These are phyloP conservation scores for Orchestes rusci DNA, from an alignment of 2,888 invertebrate genomes.

Conservation along the genomic window DNA sequence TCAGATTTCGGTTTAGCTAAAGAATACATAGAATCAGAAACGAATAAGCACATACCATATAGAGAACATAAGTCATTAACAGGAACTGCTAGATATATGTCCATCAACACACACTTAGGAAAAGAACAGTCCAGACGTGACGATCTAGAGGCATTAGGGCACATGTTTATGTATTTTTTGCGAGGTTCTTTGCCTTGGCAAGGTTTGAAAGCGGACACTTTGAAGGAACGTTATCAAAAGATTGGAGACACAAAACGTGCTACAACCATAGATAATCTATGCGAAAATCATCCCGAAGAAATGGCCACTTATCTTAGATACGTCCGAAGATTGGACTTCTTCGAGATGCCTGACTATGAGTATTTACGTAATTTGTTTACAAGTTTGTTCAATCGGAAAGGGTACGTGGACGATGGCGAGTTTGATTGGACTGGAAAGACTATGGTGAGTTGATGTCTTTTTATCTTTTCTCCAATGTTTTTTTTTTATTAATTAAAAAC, in stretches of 20 bases:
- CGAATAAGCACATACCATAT: slow-evolving; percentile 99
- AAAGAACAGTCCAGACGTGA: slow-evolving; percentile 99
- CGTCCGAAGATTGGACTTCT: slow-evolving; percentile 95
- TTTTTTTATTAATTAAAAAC: slow-evolving; percentile 43
- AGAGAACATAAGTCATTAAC: slow-evolving; percentile 99
- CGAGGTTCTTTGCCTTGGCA: slow-evolving; percentile 99
- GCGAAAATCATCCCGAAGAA: slow-evolving; percentile 88
- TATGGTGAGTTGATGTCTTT: slow-evolving; percentile 46
- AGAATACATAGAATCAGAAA: slow-evolving; percentile 99
- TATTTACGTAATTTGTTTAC: slow-evolving; percentile 94
- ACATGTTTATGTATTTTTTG: slow-evolving; percentile 99
- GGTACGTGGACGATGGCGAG: slow-evolving; percentile 83
- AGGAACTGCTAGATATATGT: slow-evolving; percentile 97
- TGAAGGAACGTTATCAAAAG: slow-evolving; percentile 99
- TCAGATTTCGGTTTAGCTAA: slow-evolving; percentile 99
- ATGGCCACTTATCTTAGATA: slow-evolving; percentile 97
- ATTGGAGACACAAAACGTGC: slow-evolving; percentile 99
- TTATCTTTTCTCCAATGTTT: slow-evolving; percentile 69
- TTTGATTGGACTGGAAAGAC: slow-evolving; percentile 92
- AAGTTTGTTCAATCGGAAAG: slow-evolving; percentile 81
- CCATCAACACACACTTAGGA: slow-evolving; percentile 99
- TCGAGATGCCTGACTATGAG: slow-evolving; percentile 99
- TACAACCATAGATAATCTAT: slow-evolving; percentile 92
- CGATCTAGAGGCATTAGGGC: slow-evolving; percentile 96
- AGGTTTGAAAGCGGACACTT: slow-evolving; percentile 97